Conservation (phyloP, 2,797 vertebrate species). For the Aselliscus stoliczkanus region DNA sequence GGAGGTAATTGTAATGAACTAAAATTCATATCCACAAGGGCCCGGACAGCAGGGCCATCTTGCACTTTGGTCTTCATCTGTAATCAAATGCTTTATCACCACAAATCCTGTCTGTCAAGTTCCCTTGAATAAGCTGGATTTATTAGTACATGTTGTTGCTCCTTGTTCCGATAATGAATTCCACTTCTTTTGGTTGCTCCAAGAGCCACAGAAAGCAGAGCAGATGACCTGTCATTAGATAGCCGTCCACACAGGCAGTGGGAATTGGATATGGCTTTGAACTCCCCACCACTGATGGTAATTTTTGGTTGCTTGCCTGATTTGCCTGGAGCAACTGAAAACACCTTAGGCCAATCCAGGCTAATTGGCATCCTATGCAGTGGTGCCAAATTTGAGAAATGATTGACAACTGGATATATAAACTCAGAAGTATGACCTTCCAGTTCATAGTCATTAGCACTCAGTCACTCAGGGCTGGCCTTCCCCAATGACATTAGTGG, state of each 20-base stretch:
- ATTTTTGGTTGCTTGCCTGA: constrained; percentile 63
- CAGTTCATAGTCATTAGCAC: constrained; percentile 40
- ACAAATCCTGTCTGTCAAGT: constrained; percentile 47
- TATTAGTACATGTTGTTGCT: constrained; percentile 49
- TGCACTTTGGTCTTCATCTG: constrained; percentile 15
- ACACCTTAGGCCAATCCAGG: constrained; percentile 47
- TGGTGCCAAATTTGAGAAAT: constrained; percentile 40
- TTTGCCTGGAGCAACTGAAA: constrained; percentile 62
- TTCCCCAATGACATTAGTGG: background rate
- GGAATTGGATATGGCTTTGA: constrained; percentile 46
- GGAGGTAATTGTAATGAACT: constrained; percentile 40
- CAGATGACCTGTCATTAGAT: constrained; percentile 8
- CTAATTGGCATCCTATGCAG: constrained; percentile 57
- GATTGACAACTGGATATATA: constrained; percentile 32
- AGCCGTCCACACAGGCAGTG: background rate
- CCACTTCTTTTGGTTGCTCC: background rate
- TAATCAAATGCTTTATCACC: constrained; percentile 36
- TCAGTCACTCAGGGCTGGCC: background rate
- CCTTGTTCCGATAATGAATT: constrained; percentile 62
- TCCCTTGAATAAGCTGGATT: constrained; percentile 39
- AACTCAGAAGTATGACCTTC: background rate
- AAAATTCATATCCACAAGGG: background rate
- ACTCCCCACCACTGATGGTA: constrained; percentile 34
- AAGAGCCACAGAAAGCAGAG: constrained; percentile 35
- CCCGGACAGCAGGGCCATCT: constrained; percentile 20